Conservation (phyloP, 2,888 invertebrate genomes). For the Heteromurus nitidus region DNA sequence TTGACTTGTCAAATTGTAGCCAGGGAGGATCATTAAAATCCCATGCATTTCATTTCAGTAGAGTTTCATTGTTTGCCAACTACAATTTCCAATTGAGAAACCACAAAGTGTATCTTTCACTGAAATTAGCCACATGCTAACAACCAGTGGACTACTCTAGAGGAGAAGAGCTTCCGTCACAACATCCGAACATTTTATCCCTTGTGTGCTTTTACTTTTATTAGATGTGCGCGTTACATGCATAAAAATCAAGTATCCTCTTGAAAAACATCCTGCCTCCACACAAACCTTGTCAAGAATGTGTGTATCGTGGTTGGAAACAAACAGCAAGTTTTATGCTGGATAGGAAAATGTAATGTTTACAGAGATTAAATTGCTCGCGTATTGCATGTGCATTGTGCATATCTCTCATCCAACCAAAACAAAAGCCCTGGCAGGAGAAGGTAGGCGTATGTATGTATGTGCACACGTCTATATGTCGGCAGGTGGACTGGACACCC, state of each 20-base stretch:
- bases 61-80: conserved; percentile 38
- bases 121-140: conserved; percentile 48
- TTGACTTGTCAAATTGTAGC: conserved; percentile 27
- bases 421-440: neutral
- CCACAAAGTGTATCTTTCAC: conserved; percentile 46
- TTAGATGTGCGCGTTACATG: conserved; percentile 11
- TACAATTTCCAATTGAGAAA: conserved; percentile 42
- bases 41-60: conserved; percentile 47
- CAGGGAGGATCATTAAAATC: conserved; percentile 50
- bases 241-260: conserved; percentile 50
- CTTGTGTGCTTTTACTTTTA: conserved; percentile 8
- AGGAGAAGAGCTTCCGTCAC: too few species aligned
- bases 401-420: neutral
- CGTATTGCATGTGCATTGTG: conserved; percentile 2
- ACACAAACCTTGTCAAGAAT: neutral
- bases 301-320: neutral
- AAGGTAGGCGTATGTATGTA: neutral
- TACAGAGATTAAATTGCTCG: conserved; percentile 16
- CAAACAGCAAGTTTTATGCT: neutral
- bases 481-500: neutral
- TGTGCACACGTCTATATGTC: neutral
- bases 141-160: neutral
- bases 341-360: conserved; percentile 1
- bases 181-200: neutral
- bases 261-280: neutral